A percentile compares a stretch with the other conserved stretches of the same genome.
phyloP scores from a whole-genome alignment of 2,797 vertebrate genomes.

The Cygnus olor region DNA sequence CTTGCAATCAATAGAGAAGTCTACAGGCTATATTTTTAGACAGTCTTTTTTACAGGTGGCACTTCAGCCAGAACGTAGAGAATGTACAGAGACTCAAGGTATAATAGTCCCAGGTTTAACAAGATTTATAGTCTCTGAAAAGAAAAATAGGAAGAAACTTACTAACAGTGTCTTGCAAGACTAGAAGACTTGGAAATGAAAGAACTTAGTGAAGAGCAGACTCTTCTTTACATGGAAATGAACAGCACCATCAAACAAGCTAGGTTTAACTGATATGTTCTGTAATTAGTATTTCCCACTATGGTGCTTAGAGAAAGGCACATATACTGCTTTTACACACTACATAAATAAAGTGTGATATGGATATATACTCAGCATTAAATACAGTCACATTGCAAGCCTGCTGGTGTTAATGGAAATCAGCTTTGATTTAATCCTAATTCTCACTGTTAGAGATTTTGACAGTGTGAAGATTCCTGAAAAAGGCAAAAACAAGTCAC shows the following conservation, averaged over 20 bases:
- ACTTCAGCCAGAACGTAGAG: background rate
- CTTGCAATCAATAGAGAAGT: conserved; percentile 4
- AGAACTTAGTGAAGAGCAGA: background rate
- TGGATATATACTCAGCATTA: background rate
- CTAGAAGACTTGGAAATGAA: background rate
- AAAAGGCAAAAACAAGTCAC: background rate
- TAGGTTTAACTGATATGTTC: background rate
- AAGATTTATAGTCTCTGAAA: background rate
- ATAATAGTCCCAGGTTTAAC: background rate
- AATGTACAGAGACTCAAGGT: background rate
- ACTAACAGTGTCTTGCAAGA: background rate
- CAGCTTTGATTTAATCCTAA: background rate
- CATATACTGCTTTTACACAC: background rate
- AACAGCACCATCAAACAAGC: background rate
- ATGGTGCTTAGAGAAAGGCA: background rate
- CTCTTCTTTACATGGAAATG: background rate
- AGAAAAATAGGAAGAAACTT: conserved; percentile 1
- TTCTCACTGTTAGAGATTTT: background rate
- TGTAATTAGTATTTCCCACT: background rate
- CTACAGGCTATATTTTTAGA: background rate
- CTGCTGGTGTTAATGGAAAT: background rate
- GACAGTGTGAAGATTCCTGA: background rate
- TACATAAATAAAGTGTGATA: background rate
- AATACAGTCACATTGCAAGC: background rate
- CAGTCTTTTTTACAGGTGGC: background rate